Percentiles rank a stretch among this genome's conserved stretches.
Conservation (phyloP, 2,113 vertebrate species). For the Myiagra hebetior region DNA sequence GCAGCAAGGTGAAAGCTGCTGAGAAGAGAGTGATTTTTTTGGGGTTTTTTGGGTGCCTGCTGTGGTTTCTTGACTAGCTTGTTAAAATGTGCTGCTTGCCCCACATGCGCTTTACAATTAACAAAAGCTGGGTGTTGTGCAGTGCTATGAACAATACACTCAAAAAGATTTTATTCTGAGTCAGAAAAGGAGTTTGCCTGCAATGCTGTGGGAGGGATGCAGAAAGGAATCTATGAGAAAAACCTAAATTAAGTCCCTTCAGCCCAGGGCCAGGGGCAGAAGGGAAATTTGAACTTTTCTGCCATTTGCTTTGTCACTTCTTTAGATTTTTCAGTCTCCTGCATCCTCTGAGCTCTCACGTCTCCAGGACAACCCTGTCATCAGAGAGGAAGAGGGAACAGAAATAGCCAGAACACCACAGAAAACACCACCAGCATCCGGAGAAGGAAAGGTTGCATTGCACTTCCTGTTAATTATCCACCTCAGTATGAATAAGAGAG, state of each 20-base stretch:
- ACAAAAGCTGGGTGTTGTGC: not conserved
- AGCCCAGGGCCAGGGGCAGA: not conserved
- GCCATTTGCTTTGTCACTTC: not conserved
- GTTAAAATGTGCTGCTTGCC: not conserved
- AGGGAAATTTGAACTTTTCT: not conserved
- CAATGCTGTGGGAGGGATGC: not conserved
- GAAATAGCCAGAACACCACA: not conserved
- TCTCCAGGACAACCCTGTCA: not conserved
- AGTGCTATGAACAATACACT: not conserved
- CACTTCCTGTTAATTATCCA: not conserved
- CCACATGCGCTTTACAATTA: not conserved
- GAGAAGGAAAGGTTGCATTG: not conserved
- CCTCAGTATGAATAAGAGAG: not conserved
- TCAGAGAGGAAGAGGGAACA: not conserved
- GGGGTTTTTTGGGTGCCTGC: not conserved
- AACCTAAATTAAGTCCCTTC: not conserved
- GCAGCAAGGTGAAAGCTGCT: slow-evolving; percentile 33
- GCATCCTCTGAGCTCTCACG: not conserved
- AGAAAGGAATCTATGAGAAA: not conserved
- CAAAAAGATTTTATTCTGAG: slow-evolving; percentile 38
- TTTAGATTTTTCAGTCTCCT: not conserved
- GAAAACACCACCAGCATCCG: not conserved
- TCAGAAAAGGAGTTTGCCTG: slow-evolving; percentile 28
- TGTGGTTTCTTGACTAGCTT: not conserved
- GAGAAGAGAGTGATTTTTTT: slow-evolving; percentile 20